Percentiles rank a stretch among this genome's conserved stretches.
phyloP scores from a whole-genome alignment of 2,113 vertebrate genomes.

The Falco punctatus region DNA sequence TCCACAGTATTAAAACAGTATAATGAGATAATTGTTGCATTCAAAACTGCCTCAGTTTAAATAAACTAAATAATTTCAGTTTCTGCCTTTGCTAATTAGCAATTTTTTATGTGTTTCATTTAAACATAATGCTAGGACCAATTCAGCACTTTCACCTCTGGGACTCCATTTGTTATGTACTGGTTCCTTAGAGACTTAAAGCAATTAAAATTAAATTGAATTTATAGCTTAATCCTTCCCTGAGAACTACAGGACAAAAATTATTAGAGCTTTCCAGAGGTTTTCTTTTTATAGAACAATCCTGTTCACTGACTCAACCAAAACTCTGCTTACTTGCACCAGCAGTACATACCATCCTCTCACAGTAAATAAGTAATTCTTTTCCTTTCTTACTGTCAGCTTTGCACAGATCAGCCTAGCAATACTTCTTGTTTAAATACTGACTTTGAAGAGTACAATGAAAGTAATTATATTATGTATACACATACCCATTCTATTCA shows the following conservation, averaged over 20 bases:
- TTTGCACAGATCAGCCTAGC: neutral
- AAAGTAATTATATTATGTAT: neutral
- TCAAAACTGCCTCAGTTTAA: conserved; percentile 68
- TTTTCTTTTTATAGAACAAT: conserved; percentile 32
- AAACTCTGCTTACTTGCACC: neutral
- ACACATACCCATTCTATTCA: neutral
- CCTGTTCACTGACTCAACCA: neutral
- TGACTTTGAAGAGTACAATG: neutral
- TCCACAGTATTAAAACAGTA: conserved; percentile 22
- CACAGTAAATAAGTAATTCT: neutral
- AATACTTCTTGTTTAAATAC: neutral
- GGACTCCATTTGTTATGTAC: conserved; percentile 49
- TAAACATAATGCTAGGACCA: conserved; percentile 47
- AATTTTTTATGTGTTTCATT: conserved; percentile 63
- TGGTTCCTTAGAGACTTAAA: conserved; percentile 61
- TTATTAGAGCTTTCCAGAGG: neutral
- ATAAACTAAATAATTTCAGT: conserved; percentile 66
- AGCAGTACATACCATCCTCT: neutral
- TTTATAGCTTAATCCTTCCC: conserved; percentile 60
- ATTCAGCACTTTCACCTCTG: conserved; percentile 35
- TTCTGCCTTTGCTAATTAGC: conserved; percentile 65
- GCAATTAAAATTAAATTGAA: conserved; percentile 77
- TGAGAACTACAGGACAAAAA: conserved; percentile 42
- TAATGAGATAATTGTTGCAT: conserved; percentile 67
- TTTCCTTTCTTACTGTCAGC: neutral